Conservation (phyloP, 2,113 vertebrate species). For the western clawed frog (Xenopus tropicalis) region DNA sequence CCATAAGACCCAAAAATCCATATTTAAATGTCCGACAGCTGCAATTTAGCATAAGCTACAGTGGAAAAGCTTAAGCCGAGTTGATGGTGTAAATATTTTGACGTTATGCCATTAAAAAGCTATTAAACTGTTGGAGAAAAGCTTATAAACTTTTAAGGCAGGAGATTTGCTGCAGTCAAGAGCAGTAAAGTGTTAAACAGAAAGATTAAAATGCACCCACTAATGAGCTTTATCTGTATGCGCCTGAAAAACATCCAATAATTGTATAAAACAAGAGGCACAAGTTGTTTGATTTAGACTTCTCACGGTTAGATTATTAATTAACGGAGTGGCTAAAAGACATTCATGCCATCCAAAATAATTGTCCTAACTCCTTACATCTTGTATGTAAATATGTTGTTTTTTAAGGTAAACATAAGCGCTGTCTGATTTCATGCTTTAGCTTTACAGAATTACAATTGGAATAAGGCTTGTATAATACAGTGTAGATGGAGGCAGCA, state of each 20-base stretch:
- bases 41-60: background rate
- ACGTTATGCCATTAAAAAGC: background rate
- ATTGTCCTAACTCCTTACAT: conserved; percentile 14
- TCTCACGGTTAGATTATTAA: conserved; percentile 44
- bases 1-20: background rate
- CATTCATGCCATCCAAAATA: conserved; percentile 15
- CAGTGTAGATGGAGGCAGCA: no score
- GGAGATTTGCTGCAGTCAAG: conserved; percentile 20
- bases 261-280: conserved; percentile 40
- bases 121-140: conserved; percentile 2
- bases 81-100: background rate
- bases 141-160: conserved; percentile 12
- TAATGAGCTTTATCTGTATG: conserved; percentile 40
- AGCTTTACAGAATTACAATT: background rate
- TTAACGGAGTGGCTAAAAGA: conserved; percentile 39
- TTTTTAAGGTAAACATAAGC: background rate
- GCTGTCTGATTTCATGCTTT: background rate
- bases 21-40: background rate
- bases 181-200: conserved; percentile 39
- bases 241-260: conserved; percentile 36
- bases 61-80: background rate
- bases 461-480: no score
- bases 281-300: conserved; percentile 35
- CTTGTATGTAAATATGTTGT: background rate
- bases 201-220: conserved; percentile 37